These are phyloP conservation scores for Spicauda simplicius DNA, from an alignment of 2,888 invertebrate genomes.

Conservation along the genomic window DNA sequence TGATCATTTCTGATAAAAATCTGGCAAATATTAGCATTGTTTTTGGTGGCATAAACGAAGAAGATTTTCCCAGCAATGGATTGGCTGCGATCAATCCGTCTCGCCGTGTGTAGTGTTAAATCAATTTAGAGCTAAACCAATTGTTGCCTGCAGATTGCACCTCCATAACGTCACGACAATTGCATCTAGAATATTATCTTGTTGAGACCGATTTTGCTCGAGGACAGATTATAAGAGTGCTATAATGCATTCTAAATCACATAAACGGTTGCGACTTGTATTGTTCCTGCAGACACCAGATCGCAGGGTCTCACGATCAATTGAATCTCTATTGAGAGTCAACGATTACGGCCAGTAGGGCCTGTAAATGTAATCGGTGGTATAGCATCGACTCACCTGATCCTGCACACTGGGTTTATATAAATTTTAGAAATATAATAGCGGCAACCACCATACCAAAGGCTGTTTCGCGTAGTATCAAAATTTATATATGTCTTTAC, in stretches of 20 bases:
- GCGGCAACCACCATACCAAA: background rate
- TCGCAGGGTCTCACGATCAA: conserved; percentile 1
- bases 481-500: no score
- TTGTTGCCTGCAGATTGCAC: conserved; percentile 10
- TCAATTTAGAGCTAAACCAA: conserved; percentile 11
- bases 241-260: conserved; percentile 10
- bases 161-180: conserved; percentile 11
- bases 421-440: background rate
- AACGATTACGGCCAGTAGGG: background rate
- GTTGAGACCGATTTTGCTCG: background rate
- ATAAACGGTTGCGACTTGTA: background rate
- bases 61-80: background rate
- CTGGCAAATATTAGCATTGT: no score
- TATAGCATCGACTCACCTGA: no score
- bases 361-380: background rate
- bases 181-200: conserved; percentile 12
- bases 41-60: background rate
- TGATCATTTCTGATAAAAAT: no score
- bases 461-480: no score
- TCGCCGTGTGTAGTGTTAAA: conserved; percentile 2
- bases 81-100: background rate
- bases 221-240: conserved; percentile 2
- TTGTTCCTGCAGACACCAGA: background rate
- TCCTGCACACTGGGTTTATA: background rate
- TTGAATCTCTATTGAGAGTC: background rate